These are phyloP conservation scores for Lithosia quadra DNA, from an alignment of 2,888 invertebrate species.

Conservation along the genomic window DNA sequence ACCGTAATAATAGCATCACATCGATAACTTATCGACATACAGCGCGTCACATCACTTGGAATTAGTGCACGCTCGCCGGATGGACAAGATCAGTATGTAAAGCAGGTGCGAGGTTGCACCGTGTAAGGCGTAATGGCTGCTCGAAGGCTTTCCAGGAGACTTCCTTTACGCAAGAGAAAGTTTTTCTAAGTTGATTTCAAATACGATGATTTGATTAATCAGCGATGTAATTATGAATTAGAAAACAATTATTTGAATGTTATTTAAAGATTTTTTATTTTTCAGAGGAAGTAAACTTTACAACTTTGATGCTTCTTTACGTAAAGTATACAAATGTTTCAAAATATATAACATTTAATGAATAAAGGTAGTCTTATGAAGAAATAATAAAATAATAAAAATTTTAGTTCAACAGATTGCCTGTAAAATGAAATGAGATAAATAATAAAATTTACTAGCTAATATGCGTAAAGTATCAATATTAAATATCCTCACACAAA, in stretches of 20 bases:
- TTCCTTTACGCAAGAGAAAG: slow-evolving; percentile 75
- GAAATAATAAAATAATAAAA: too few species aligned
- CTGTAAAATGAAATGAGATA: too few species aligned
- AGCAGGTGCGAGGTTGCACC: slow-evolving; percentile 73
- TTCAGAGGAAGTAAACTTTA: too few species aligned
- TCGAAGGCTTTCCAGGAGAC: slow-evolving; percentile 66
- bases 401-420: too few species aligned
- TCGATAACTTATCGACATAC: slow-evolving; percentile 56
- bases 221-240: slow-evolving; percentile 37
- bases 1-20: slow-evolving; percentile 31
- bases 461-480: too few species aligned
- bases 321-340: too few species aligned
- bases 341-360: too few species aligned
- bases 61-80: slow-evolving; percentile 76
- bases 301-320: too few species aligned
- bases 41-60: slow-evolving; percentile 68
- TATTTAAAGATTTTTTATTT: background rate
- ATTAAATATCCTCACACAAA: too few species aligned
- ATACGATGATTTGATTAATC: slow-evolving; percentile 20
- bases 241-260: background rate
- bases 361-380: too few species aligned
- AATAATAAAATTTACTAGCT: too few species aligned
- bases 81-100: slow-evolving; percentile 81
- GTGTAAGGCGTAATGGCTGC: slow-evolving; percentile 74
- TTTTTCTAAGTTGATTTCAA: slow-evolving; percentile 56